Base-by-base conservation (phyloP, 2,113 vertebrate genomes). In the Myotis yumanensis region DNA sequence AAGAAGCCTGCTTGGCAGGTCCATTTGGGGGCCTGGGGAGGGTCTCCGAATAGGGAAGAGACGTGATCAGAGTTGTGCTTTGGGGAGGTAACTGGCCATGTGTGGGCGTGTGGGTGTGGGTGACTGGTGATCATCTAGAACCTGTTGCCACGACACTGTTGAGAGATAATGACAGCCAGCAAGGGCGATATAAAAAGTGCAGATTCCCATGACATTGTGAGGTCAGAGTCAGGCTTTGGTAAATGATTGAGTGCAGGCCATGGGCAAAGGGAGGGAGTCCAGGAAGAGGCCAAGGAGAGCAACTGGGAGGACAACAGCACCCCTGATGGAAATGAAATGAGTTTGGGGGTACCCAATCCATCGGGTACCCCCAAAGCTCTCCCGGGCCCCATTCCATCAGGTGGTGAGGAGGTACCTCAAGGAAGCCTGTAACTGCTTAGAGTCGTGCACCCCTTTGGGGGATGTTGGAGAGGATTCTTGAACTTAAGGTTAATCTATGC, bases 401-500 rank as follows among this genome's bases (percentile, higher is more conserved):
- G 79, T 7, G 30, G 30, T 28, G 79, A 76, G 28, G 76, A 14
- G 23, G 7, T 51, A 30, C 4, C 4, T 72, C 64, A 79, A 57
- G 43, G 72, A 28, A 57, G 35, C n/a, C 90, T 83, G 30, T 62
- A 20, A 66, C 57, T 84, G 48, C 52, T 93, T 86, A n/a, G 81
- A 75, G 57, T 72, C 48, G 10, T 23, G 2, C 52, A 5, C 18
- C 37, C 86, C 69, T 83, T 93, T 71, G 76, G 82, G 72, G 28
- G 25, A 20, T 28, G 46, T 73, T 82, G 20, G 71, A 96, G 80
- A 96, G 43, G 40, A 94, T 94, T 89, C 94, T 94, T 90, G 86
- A 97, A 95, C 83, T 95, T 95, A 96, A 95, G 92, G 77, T 95
- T 95, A 93, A 97, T 96, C 90, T 86, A 97, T 92, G 79, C 89